Evolutionary conservation across 2,113 vertebrate genomes (phyloP), one percentile per base, ranked within the genome.

Genomic region (Poecile atricapillus): DNA sequence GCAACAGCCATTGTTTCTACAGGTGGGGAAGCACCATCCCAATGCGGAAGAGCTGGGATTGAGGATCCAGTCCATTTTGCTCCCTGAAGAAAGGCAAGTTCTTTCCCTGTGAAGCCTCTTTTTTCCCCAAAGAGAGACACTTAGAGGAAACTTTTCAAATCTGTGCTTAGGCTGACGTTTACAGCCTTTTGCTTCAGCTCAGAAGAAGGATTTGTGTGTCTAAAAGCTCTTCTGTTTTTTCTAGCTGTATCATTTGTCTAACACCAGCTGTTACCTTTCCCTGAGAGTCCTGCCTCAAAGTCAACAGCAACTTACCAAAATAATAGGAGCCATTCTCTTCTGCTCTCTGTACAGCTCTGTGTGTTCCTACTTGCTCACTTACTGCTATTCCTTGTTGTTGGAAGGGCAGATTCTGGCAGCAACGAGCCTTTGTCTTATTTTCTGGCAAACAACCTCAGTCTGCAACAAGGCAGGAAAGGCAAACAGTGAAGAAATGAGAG

Each of bases 241-340:
- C 73, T 90, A 93, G 73, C 83, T 67, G 76, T 91, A 95, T 97
- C 95, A 82, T 93, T 96, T 94, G 86, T 95, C 96, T 97, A 95
- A 96, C 89, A 90, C 93, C 94, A 95, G 91, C 93, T 97, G 95
- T 94, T 95, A 96, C 95, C 96, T 97, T 95, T 93, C 89, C 93
- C 95, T 94, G 93, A 81, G 89, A 87, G 52, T 92, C 89, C 86
- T 93, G 91, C 73, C 94, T 93, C 91, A 93, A 94, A 95, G 86
- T 95, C 93, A 95, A 87, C 94, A 95, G 81, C 58, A 39, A 78
- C 77, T 94, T 94, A 82, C 69, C 83, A 85, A 94, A 95, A 97
- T 95, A 97, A 96, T 91, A 93, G 77, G 30, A 92, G 76, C 73
- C 70, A 94, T 94, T 96, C 89, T 95, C 73, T 92, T 86, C 55